phyloP scores from a whole-genome alignment of 2,797 vertebrate species.

The Halcyon leucocephala region DNA sequence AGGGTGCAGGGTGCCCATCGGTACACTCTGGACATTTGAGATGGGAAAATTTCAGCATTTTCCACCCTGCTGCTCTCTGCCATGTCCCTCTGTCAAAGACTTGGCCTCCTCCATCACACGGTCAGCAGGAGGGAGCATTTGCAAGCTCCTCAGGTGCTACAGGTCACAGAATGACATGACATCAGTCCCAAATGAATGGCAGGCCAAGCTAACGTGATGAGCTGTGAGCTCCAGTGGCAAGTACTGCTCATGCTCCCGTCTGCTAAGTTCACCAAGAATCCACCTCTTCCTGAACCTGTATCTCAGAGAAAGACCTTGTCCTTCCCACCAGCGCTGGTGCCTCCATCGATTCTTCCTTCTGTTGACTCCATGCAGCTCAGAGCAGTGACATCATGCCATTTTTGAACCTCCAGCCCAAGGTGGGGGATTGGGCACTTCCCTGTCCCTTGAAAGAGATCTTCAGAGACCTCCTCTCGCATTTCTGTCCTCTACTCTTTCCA shows the following conservation, averaged over 20 bases:
- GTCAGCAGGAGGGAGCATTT: neutral
- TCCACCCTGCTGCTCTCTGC: neutral
- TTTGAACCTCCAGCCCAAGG: neutral
- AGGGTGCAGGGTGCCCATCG: neutral
- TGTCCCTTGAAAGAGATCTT: neutral
- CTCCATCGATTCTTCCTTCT: neutral
- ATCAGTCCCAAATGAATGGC: neutral
- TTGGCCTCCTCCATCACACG: neutral
- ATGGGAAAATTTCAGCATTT: neutral
- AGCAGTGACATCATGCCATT: neutral
- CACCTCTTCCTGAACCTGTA: neutral
- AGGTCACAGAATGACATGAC: neutral
- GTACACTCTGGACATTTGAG: neutral
- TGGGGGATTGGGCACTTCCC: neutral
- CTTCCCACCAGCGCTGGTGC: neutral
- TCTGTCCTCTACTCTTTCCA: neutral
- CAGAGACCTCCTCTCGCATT: neutral
- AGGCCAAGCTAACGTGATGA: neutral
- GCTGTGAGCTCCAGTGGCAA: neutral
- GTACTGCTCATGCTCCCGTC: rapidly evolving
- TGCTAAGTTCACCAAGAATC: neutral
- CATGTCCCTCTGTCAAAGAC: neutral
- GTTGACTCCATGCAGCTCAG: neutral
- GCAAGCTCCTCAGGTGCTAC: neutral
- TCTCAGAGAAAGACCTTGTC: neutral